These are phyloP conservation scores for Sebastes schlegelii DNA, from an alignment of 2,113 vertebrate species.

Conservation along the genomic window DNA sequence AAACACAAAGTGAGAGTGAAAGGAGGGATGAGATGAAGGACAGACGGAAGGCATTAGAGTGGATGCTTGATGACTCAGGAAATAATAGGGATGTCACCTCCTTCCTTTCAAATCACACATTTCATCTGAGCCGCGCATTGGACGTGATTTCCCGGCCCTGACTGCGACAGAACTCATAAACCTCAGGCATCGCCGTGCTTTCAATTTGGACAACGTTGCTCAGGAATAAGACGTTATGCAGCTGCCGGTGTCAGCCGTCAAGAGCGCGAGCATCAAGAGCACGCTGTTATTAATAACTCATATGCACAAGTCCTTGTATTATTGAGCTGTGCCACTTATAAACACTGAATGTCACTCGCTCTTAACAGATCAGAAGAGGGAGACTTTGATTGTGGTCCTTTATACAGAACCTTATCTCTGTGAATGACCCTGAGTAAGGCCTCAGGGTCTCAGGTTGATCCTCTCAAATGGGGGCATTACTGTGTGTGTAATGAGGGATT, in stretches of 20 bases:
- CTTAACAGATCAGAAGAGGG: conserved; percentile 36
- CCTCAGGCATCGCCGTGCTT: conserved; percentile 54
- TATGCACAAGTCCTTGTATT: conserved; percentile 44
- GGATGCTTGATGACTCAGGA: conserved; percentile 71
- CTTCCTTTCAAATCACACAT: conserved; percentile 66
- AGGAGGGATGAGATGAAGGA: conserved; percentile 48
- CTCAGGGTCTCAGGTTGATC: conserved; percentile 31
- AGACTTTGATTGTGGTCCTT: conserved; percentile 26
- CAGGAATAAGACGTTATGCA: conserved; percentile 38
- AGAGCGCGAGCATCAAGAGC: conserved; percentile 30
- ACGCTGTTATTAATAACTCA: conserved; percentile 69
- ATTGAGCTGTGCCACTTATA: conserved; percentile 42
- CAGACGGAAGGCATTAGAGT: conserved; percentile 57
- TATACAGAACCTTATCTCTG: conserved; percentile 21
- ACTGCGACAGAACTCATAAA: conserved; percentile 73
- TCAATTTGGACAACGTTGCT: conserved; percentile 52
- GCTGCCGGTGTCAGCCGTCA: conserved; percentile 54
- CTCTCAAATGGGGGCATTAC: neutral
- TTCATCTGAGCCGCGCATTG: conserved; percentile 53
- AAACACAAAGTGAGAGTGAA: conserved; percentile 31
- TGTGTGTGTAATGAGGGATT: conserved; percentile 24
- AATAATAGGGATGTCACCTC: conserved; percentile 66
- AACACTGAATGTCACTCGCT: conserved; percentile 30
- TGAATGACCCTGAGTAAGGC: conserved; percentile 8
- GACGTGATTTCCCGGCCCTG: conserved; percentile 64